phyloP scores from a whole-genome alignment of 2,113 vertebrate species.

The Zeus faber region DNA sequence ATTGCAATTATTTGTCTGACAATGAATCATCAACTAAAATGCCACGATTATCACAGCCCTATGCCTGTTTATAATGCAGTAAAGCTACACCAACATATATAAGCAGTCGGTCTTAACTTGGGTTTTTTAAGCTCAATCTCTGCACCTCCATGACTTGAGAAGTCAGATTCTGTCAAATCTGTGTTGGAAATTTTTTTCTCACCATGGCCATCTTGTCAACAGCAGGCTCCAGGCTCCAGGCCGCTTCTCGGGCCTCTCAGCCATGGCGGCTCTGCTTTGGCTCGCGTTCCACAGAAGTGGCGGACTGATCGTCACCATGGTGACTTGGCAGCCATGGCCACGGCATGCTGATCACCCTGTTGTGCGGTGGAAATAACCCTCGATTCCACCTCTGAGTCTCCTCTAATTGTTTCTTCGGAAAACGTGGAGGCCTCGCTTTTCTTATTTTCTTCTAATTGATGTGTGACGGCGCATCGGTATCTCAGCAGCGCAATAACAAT shows the following conservation, averaged over 20 bases:
- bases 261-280: constrained; percentile 29
- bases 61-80: too few relatives aligned
- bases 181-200: constrained; percentile 22
- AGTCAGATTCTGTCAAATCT: too few relatives aligned
- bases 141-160: too few relatives aligned
- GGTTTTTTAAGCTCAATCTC: not conserved
- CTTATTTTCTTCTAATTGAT: too few relatives aligned
- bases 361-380: constrained; percentile 8
- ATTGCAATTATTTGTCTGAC: too few relatives aligned
- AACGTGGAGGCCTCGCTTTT: not conserved
- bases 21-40: too few relatives aligned
- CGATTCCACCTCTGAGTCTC: not conserved
- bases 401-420: not conserved
- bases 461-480: too few relatives aligned
- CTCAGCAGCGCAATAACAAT: too few relatives aligned
- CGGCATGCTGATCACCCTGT: constrained; percentile 15
- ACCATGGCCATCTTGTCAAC: constrained; percentile 41
- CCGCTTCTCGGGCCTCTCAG: too few relatives aligned
- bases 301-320: constrained; percentile 39
- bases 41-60: too few relatives aligned
- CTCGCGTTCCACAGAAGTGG: constrained; percentile 45
- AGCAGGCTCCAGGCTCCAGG: constrained; percentile 14
- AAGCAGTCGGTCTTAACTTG: too few relatives aligned
- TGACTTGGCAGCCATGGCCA: constrained; percentile 31
- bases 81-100: too few relatives aligned